phyloP scores from a whole-genome alignment of 2,888 invertebrate genomes.

The Harpagoxenus sublaevis region DNA sequence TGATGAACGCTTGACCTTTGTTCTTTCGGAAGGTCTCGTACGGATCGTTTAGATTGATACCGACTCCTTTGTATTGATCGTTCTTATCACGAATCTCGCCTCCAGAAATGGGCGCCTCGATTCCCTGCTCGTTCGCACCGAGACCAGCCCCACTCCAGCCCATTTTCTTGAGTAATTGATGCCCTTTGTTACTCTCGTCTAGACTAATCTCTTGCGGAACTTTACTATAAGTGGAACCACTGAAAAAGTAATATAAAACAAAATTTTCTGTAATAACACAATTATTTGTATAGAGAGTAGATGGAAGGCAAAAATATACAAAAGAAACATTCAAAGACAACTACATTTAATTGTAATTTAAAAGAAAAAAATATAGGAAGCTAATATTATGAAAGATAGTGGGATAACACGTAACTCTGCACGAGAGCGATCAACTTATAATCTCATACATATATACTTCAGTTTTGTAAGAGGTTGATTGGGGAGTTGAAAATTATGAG shows the following conservation, averaged over 20 bases:
- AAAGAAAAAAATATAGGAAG: not conserved
- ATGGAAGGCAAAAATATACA: not conserved
- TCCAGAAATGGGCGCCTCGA: slow-evolving; percentile 97
- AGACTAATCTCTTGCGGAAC: slow-evolving; percentile 88
- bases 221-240: slow-evolving; percentile 85
- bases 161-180: slow-evolving; percentile 99
- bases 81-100: slow-evolving; percentile 96
- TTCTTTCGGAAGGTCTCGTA: slow-evolving; percentile 99
- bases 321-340: not conserved
- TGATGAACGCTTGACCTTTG: slow-evolving; percentile 97
- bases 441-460: not conserved
- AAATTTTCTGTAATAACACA: slow-evolving; percentile 21
- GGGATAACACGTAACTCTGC: not conserved
- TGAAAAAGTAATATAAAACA: slow-evolving; percentile 63
- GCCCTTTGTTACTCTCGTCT: slow-evolving; percentile 97
- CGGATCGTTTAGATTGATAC: slow-evolving; percentile 96
- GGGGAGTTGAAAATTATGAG: not conserved
- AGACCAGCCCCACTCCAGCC: slow-evolving; percentile 98
- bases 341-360: not conserved
- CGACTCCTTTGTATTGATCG: slow-evolving; percentile 98
- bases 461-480: not conserved
- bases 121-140: slow-evolving; percentile 98
- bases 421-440: not conserved
- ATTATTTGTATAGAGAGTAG: not conserved
- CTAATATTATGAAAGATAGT: not conserved